phyloP scores from a whole-genome alignment of 2,113 vertebrate genomes.

The Gambusia affinis region DNA sequence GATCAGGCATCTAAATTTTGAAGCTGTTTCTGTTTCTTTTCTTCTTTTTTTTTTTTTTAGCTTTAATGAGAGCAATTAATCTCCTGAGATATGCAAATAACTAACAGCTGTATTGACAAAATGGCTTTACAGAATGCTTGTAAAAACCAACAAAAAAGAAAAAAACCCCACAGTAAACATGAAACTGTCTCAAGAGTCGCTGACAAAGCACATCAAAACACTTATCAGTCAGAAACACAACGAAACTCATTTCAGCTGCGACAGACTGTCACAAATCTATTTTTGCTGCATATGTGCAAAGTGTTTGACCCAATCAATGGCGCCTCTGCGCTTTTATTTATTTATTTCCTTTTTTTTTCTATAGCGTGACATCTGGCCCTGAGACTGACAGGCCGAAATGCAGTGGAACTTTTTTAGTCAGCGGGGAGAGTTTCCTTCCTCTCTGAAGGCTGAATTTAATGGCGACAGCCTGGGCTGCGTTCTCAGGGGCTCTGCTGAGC shows the following conservation, averaged over 20 bases:
- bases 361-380: conserved; percentile 50
- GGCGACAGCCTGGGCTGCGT: conserved; percentile 53
- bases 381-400: conserved; percentile 56
- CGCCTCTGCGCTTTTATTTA: conserved; percentile 4
- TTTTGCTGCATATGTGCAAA: conserved; percentile 47
- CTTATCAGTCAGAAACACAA: conserved; percentile 11
- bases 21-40: background rate
- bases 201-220: conserved; percentile 10
- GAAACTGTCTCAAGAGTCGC: conserved; percentile 13
- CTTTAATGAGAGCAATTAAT: background rate
- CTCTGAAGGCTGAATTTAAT: conserved; percentile 70
- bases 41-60: background rate
- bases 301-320: conserved; percentile 60
- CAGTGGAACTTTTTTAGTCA: conserved; percentile 44
- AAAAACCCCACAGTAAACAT: background rate
- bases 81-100: background rate
- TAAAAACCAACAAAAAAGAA: background rate
- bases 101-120: background rate
- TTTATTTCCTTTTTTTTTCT: conserved; percentile 8
- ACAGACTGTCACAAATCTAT: conserved; percentile 41
- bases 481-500: conserved; percentile 68
- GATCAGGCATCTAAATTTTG: too few species aligned
- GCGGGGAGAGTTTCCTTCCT: conserved; percentile 17
- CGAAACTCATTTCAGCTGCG: conserved; percentile 24
- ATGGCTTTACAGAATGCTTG: background rate